A percentile compares a stretch with the other conserved stretches of the same genome.
Evolutionary conservation across 2,888 invertebrate species (phyloP).

Genomic region (Lochmaea crataegi): DNA sequence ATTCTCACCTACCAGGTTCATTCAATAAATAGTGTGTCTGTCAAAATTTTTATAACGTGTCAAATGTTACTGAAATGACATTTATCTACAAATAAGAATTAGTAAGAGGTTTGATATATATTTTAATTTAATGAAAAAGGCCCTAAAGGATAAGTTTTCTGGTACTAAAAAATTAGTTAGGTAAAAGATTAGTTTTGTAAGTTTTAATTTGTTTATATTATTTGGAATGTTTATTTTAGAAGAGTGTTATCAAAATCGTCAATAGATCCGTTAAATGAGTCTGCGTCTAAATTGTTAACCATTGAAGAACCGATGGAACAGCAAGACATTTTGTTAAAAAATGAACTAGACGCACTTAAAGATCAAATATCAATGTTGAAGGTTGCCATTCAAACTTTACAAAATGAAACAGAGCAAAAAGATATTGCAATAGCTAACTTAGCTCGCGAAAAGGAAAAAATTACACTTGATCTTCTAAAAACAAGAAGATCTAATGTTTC

Average conservation of each 20-base stretch:
- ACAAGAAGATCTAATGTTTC: conserved; percentile 66
- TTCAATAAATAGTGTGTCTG: conserved; percentile 7
- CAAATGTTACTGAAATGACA: conserved; percentile 43
- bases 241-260: conserved; percentile 53
- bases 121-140: conserved; percentile 52
- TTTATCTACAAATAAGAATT: conserved; percentile 33
- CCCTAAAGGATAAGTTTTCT: conserved; percentile 54
- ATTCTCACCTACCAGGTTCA: conserved; percentile 25
- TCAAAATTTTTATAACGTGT: conserved; percentile 40
- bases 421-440: conserved; percentile 66
- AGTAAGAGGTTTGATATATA: conserved; percentile 32
- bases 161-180: conserved; percentile 55
- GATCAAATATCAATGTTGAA: conserved; percentile 65
- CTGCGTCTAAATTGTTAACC: conserved; percentile 30
- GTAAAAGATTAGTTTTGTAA: conserved; percentile 43
- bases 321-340: conserved; percentile 45
- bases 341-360: conserved; percentile 59
- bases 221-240: conserved; percentile 44
- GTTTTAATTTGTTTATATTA: conserved; percentile 32
- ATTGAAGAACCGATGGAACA: conserved; percentile 40
- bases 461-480: conserved; percentile 66
- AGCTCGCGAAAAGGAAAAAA: conserved; percentile 68
- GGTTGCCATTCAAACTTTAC: conserved; percentile 64
- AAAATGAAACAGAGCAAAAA: conserved; percentile 65
- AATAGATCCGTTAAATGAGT: conserved; percentile 43